Conservation (phyloP, 2,797 vertebrate species). For the Synanceia verrucosa region DNA sequence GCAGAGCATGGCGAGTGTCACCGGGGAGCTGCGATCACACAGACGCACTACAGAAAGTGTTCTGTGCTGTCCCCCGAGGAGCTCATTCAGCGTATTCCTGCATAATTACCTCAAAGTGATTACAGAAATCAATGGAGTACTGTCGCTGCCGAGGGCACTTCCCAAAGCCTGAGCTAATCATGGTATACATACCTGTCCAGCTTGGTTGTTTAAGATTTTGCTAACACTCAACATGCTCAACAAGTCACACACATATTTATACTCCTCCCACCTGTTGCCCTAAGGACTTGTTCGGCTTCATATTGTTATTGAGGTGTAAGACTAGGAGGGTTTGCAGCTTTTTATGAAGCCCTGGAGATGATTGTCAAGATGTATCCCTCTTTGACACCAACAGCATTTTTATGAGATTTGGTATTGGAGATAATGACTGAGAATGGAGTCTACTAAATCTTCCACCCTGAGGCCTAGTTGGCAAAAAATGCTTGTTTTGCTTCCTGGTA, state of each 20-base stretch:
- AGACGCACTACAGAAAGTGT: slow-evolving; percentile 66
- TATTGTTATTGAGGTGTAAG: slow-evolving; percentile 38
- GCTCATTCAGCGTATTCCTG: slow-evolving; percentile 74
- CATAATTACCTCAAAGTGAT: slow-evolving; percentile 80
- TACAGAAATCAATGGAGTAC: slow-evolving; percentile 75
- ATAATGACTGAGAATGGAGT: slow-evolving; percentile 49
- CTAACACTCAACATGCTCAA: slow-evolving; percentile 29
- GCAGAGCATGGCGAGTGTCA: slow-evolving; percentile 49
- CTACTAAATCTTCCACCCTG: slow-evolving; percentile 40
- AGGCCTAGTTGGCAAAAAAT: slow-evolving; percentile 23
- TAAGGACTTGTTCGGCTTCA: slow-evolving; percentile 27
- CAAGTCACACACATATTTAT: slow-evolving; percentile 31
- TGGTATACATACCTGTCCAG: slow-evolving; percentile 63
- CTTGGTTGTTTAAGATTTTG: slow-evolving; percentile 14
- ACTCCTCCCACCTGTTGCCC: slow-evolving; percentile 41
- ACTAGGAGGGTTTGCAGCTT: slow-evolving; percentile 41
- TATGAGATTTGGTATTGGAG: slow-evolving; percentile 40
- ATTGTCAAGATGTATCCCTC: slow-evolving; percentile 46
- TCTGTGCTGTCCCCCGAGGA: slow-evolving; percentile 52
- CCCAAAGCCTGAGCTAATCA: slow-evolving; percentile 61
- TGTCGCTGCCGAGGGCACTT: slow-evolving; percentile 55
- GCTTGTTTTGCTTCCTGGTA: slow-evolving; percentile 18
- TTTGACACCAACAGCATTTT: slow-evolving; percentile 47
- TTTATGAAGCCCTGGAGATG: slow-evolving; percentile 50
- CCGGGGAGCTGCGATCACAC: slow-evolving; percentile 70